A percentile compares a stretch with the other conserved stretches of the same genome.
Evolutionary conservation across 1,140 invertebrate genomes (phyloP).

Genomic region (Coenobita brevimanus): DNA sequence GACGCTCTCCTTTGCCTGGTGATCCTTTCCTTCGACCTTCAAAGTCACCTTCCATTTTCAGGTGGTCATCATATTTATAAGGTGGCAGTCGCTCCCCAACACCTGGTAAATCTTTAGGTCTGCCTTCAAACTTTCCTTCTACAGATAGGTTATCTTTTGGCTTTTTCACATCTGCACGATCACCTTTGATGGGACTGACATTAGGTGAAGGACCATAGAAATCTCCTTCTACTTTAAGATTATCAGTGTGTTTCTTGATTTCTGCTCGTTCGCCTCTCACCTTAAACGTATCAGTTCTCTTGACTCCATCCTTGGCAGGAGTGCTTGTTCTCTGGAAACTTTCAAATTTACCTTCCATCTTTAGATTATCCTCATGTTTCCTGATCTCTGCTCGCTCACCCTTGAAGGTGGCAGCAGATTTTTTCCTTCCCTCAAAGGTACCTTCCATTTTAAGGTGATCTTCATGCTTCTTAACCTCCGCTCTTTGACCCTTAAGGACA

Average conservation of each 20-base stretch:
- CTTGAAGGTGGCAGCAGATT: slow-evolving; percentile 29
- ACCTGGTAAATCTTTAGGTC: slow-evolving; percentile 45
- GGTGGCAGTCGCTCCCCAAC: slow-evolving; percentile 58
- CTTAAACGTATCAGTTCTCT: slow-evolving; percentile 65
- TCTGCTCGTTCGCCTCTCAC: slow-evolving; percentile 67
- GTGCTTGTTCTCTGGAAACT: slow-evolving; percentile 59
- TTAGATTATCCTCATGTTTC: slow-evolving; percentile 74
- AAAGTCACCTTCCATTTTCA: slow-evolving; percentile 71
- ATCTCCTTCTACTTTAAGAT: slow-evolving; percentile 69
- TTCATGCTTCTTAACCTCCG: slow-evolving; percentile 73
- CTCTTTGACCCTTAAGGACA: slow-evolving; percentile 66
- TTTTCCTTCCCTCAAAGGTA: slow-evolving; percentile 58
- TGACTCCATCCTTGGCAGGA: slow-evolving; percentile 52
- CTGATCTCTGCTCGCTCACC: slow-evolving; percentile 72
- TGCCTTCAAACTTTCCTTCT: slow-evolving; percentile 79
- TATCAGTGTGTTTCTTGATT: slow-evolving; percentile 66
- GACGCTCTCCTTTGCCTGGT: slow-evolving; percentile 71
- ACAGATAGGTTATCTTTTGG: slow-evolving; percentile 77
- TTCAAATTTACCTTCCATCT: neutral
- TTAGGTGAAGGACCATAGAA: slow-evolving; percentile 70
- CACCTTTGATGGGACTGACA: slow-evolving; percentile 71
- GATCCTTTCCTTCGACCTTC: slow-evolving; percentile 73
- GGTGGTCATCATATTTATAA: slow-evolving; percentile 70
- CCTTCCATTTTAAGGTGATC: slow-evolving; percentile 79
- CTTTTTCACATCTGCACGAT: slow-evolving; percentile 74